Conservation (phyloP, 2,888 invertebrate species). For the Ichneumon xanthorius region DNA sequence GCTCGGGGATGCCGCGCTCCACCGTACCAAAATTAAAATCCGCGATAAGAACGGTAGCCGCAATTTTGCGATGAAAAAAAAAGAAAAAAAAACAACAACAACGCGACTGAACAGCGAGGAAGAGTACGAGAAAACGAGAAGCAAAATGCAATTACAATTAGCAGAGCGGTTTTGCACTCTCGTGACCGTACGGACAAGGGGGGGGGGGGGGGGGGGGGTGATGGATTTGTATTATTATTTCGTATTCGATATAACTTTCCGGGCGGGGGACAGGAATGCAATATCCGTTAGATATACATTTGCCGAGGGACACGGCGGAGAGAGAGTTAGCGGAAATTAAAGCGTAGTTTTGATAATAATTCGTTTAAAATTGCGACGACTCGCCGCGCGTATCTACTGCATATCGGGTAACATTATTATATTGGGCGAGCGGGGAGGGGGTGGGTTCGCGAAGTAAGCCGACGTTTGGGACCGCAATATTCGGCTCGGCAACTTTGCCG, state of each 20-base stretch:
- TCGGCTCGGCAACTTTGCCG: constrained; percentile 70
- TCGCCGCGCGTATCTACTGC: background rate
- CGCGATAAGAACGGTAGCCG: constrained; percentile 50
- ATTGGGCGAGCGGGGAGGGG: background rate
- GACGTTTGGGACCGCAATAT: constrained; percentile 66
- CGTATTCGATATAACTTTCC: constrained; percentile 22
- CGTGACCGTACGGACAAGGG: background rate
- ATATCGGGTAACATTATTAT: background rate
- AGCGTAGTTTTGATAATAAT: background rate
- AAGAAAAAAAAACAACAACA: background rate
- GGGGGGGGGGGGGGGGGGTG: background rate
- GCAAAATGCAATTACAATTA: constrained; percentile 53
- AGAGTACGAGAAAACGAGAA: constrained; percentile 37
- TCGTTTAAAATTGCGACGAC: constrained; percentile 5
- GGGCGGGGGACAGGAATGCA: background rate
- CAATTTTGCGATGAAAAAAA: constrained; percentile 52
- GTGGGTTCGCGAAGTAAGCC: constrained; percentile 49
- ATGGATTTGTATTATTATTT: constrained; percentile 29
- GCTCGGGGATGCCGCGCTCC: constrained; percentile 20
- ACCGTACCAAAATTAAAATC: constrained; percentile 56
- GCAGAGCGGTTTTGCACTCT: constrained; percentile 22
- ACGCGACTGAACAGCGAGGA: constrained; percentile 8
- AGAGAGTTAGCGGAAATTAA: background rate
- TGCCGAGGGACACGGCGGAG: background rate
- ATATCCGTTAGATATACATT: constrained; percentile 10